Evolutionary conservation across 2,888 invertebrate genomes (phyloP), one percentile per base, ranked within the genome.

Genomic region (Heteropelma amictum): DNA sequence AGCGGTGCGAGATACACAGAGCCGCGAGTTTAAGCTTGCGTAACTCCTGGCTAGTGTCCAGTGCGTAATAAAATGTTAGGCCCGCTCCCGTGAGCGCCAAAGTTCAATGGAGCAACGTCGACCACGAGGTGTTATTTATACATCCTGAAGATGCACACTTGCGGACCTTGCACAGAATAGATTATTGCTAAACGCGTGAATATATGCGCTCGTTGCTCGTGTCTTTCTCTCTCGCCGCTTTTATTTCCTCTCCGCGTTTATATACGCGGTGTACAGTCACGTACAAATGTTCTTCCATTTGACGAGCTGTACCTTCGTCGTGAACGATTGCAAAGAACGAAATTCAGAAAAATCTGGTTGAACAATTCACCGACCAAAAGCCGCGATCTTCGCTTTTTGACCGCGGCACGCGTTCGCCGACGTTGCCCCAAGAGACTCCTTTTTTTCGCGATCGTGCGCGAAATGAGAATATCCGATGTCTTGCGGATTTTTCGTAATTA

Each of bases 81-180:
- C 79, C 72, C 28, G n/a, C n/a, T n/a, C 77, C 76, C 72, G n/a
- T 77, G 76, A 81, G 80, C 85, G 87, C 86, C 87, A 88, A 87
- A 85, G 88, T 88, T 89, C 88, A 89, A 88, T 88, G 88, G 84
- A 88, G 88, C 87, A 89, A 85, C 85, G 83, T 84, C 80, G 77
- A 71, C 81, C 79, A 83, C 63, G 81, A 79, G 82, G 83, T 80
- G 80, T 86, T 86, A 87, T 86, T 85, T 86, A 87, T 82, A 83
- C 74, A 69, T 76, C 78, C 77, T 73, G 79, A 78, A 72, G 76
- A 85, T 81, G 64, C 78, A 79, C 78, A 71, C 76, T 72, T 49
- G 80, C 75, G 82, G 83, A 85, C 86, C 86, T 87, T 86, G 86
- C 81, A 80, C 61, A 82, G 82, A 87, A 85, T 85, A 84, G 83